A percentile compares a stretch with the other conserved stretches of the same genome.
phyloP scores from a whole-genome alignment of 2,113 vertebrate genomes.

The Anolis sagrei region DNA sequence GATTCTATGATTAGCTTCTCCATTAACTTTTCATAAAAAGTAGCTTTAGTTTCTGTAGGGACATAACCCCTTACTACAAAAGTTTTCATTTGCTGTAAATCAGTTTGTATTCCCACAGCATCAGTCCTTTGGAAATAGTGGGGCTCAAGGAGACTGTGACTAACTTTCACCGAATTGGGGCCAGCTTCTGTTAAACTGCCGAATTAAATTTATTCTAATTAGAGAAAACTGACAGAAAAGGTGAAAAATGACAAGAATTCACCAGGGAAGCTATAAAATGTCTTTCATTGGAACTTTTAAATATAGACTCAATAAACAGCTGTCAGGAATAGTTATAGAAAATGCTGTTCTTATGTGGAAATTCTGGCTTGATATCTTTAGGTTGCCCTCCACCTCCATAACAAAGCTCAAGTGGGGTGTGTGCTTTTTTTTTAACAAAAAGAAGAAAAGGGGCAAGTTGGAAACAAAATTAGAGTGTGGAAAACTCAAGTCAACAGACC shows the following conservation, averaged over 20 bases:
- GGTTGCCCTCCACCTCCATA: neutral
- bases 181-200: neutral
- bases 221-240: constrained; percentile 11
- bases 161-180: neutral
- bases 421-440: neutral
- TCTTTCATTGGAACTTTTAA: neutral
- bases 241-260: constrained; percentile 9
- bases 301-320: constrained; percentile 12
- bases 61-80: neutral
- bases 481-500: neutral
- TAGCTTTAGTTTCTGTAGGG: too few relatives aligned
- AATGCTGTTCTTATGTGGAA: neutral
- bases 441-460: neutral
- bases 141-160: neutral
- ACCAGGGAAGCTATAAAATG: neutral
- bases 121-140: neutral
- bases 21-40: too few relatives aligned
- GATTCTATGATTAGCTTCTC: too few relatives aligned
- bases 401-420: neutral
- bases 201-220: constrained; percentile 20
- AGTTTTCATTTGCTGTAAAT: neutral
- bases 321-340: constrained; percentile 19
- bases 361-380: neutral
- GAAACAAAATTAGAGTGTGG: neutral
- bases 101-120: neutral